A percentile compares a stretch with the other conserved stretches of the same genome.
Evolutionary conservation across 2,888 invertebrate genomes (phyloP).

Genomic region (Drosophila mettleri): DNA sequence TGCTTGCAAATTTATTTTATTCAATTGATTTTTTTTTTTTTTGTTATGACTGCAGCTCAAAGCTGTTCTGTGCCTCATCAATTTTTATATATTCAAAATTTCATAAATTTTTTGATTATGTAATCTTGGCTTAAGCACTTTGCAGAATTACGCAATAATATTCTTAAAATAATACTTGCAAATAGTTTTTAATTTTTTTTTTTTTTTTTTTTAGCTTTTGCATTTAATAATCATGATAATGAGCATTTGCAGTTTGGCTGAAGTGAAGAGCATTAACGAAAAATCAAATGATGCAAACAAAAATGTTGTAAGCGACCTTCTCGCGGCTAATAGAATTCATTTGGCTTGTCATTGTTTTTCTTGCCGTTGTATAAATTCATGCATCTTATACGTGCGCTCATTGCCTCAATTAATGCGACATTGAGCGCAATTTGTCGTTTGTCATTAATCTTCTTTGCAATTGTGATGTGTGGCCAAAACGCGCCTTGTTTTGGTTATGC

Average conservation of each 20-base stretch:
- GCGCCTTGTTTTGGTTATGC: slow-evolving; percentile 29
- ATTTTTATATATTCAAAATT: not conserved
- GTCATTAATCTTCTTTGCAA: slow-evolving; percentile 78
- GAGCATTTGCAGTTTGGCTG: slow-evolving; percentile 28
- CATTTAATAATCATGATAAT: slow-evolving; percentile 17
- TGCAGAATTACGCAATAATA: slow-evolving; percentile 17
- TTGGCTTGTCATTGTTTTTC: slow-evolving; percentile 64
- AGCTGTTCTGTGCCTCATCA: slow-evolving; percentile 35
- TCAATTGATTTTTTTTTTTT: slow-evolving; percentile 1
- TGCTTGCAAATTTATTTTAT: not conserved
- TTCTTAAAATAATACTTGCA: slow-evolving; percentile 20
- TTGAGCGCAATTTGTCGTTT: slow-evolving; percentile 81
- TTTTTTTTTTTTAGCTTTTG: not conserved
- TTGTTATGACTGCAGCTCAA: not conserved
- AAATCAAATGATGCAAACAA: slow-evolving; percentile 10
- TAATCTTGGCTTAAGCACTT: slow-evolving; percentile 12
- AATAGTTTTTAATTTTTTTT: not conserved
- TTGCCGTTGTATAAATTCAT: slow-evolving; percentile 57
- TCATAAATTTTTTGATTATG: slow-evolving; percentile 8
- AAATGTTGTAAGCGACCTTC: slow-evolving; percentile 65
- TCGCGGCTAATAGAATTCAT: slow-evolving; percentile 50
- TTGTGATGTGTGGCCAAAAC: slow-evolving; percentile 49
- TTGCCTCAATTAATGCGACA: slow-evolving; percentile 82
- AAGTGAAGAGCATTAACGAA: slow-evolving; percentile 9
- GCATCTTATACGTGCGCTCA: slow-evolving; percentile 73